Base-by-base conservation (phyloP, 2,797 vertebrate species). In the Galago senegalensis region DNA sequence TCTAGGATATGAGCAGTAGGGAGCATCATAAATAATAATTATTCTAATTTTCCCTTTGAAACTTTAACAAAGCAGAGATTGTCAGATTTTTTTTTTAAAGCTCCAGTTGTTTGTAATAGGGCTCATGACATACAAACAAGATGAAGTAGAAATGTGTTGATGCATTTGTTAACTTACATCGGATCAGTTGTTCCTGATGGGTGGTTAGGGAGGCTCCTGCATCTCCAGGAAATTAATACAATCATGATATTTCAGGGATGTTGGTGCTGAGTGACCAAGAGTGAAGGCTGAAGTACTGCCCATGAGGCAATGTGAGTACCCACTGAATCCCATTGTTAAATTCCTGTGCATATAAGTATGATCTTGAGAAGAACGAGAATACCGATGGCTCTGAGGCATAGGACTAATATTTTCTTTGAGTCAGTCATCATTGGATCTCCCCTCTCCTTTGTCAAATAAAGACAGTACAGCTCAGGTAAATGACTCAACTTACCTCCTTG, bases 61-160 rank as follows among this genome's bases (percentile, higher is more conserved):
- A 46, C 29, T 75, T 73, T 73, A 83, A 72, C 61, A 87, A 85
- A 69, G 34, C 34, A 46, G 25, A 67, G 21, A 46, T 86, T 83
- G 13, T 82, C 63, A 88, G 53, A 88, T 85, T 23, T 29, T 72
- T 79, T 85, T 93, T 80, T 82, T 88, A 46, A 60, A 90, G 79
- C 40, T 40, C 93, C 37, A 75, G 4, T 93, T 91, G 53, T 31
- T 92, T 92, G 0, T 75, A 96, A 84, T 53, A 87, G 25, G 18
- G 37, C 18, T 94, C 10, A 80, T 56, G 6, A 80, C 5, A 46
- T 72, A 60, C 10, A 90, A 94, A 92, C 31, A 67, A 43, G 75
- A 31, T 65, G 79, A 90, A 73, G 31, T 75, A 82, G 43, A 70
- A 75, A 49, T 40, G 6, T 58, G 17, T 46, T 79, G 11, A 61